Percentiles rank a stretch among this genome's conserved stretches.
These are phyloP conservation scores for Cylloceria caligata DNA, from an alignment of 2,888 invertebrate species.

Conservation along the genomic window DNA sequence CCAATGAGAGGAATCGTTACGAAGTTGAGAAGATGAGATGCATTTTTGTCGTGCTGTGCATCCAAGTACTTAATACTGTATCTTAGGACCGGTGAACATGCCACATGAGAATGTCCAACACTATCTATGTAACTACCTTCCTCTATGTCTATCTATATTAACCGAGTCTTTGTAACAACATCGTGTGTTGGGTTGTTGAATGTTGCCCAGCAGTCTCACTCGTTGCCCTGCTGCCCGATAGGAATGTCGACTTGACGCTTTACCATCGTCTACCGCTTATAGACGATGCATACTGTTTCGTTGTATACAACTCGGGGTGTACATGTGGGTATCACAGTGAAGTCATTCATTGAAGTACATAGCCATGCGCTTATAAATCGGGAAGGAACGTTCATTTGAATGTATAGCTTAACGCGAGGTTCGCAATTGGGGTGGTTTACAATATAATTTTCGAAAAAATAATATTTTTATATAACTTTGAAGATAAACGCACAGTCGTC, in stretches of 20 bases:
- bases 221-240: conserved; percentile 62
- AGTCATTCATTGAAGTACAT: background rate
- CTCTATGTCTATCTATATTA: background rate
- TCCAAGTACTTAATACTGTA: background rate
- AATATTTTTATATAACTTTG: no score
- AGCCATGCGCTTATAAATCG: background rate
- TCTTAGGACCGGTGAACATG: background rate
- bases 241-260: conserved; percentile 71
- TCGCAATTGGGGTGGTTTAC: no score
- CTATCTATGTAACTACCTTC: conserved; percentile 6
- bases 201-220: conserved; percentile 28
- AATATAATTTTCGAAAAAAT: no score
- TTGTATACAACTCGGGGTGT: background rate
- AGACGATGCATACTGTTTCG: conserved; percentile 7
- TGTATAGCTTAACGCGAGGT: no score
- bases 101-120: conserved; percentile 26
- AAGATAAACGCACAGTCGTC: no score
- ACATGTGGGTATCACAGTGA: background rate
- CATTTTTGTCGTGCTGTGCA: conserved; percentile 42
- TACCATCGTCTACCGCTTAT: conserved; percentile 28
- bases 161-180: conserved; percentile 5
- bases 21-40: conserved; percentile 29
- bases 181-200: conserved; percentile 21
- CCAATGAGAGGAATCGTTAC: conserved; percentile 63
- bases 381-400: no score